phyloP scores from a whole-genome alignment of 2,113 vertebrate genomes.

The Polypterus senegalus region DNA sequence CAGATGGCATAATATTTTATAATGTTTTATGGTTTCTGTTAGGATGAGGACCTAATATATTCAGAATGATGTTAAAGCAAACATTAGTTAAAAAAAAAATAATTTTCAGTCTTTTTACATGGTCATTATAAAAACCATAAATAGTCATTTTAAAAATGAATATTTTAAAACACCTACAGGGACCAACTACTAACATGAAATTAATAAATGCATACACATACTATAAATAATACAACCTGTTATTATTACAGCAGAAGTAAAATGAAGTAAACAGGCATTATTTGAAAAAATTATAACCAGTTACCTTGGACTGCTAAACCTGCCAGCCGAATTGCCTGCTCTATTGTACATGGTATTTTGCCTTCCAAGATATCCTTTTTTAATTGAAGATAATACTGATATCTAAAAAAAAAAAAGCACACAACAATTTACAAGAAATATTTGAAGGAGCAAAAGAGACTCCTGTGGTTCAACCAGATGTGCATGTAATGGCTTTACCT shows the following conservation, averaged over 20 bases:
- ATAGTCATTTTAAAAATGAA: background rate
- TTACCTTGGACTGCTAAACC: conserved; percentile 94
- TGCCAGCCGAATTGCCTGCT: conserved; percentile 85
- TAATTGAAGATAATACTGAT: conserved; percentile 96
- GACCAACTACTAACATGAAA: too few species aligned
- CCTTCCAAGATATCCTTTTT: conserved; percentile 95
- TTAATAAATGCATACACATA: background rate
- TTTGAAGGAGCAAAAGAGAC: background rate
- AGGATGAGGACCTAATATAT: too few species aligned
- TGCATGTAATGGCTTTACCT: conserved; percentile 48
- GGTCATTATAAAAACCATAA: background rate
- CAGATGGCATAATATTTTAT: too few species aligned
- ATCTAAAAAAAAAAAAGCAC: conserved; percentile 45
- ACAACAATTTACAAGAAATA: background rate
- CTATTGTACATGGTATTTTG: conserved; percentile 78
- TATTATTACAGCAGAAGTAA: too few species aligned
- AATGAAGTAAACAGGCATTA: too few species aligned
- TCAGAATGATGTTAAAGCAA: background rate
- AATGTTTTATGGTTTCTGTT: too few species aligned
- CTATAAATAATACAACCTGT: background rate
- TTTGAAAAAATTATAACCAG: background rate
- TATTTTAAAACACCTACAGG: background rate
- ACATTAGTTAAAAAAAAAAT: conserved; percentile 20
- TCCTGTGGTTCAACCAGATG: background rate
- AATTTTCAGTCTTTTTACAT: conserved; percentile 10